phyloP scores from a whole-genome alignment of 23 tunicate species.

The Trididemnum clinides region DNA sequence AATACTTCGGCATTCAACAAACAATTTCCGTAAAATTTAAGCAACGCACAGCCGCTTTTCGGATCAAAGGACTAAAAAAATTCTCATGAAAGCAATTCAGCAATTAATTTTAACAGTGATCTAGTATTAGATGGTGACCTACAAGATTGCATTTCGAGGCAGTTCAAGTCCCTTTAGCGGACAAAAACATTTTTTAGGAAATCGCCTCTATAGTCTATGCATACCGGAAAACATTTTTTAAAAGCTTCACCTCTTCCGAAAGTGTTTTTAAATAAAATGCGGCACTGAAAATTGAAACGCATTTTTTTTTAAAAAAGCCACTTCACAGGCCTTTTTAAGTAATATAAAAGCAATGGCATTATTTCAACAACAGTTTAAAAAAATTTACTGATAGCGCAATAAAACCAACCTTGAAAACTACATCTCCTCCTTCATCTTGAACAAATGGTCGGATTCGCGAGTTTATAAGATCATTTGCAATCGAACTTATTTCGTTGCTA shows the following conservation, averaged over 20 bases:
- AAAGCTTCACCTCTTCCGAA: no score
- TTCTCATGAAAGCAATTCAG: no score
- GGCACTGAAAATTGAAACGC: not conserved
- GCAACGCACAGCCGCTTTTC: not conserved
- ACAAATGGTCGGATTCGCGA: conserved; percentile 62
- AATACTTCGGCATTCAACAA: not conserved
- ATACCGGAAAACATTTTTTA: no score
- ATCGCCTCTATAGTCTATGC: no score
- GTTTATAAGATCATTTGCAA: conserved; percentile 61
- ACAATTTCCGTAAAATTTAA: conserved; percentile 9
- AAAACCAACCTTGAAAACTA: conserved; percentile 48
- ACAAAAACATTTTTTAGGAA: no score
- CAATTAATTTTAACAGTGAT: no score
- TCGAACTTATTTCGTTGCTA: conserved; percentile 21
- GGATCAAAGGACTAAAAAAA: conserved; percentile 18
- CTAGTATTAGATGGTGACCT: no score
- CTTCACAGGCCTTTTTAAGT: no score
- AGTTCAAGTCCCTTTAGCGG: no score
- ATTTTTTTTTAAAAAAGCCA: not conserved
- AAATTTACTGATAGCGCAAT: not conserved
- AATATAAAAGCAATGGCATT: no score
- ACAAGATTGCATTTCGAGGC: no score
- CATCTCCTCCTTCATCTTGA: conserved; percentile 83
- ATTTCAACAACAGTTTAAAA: not conserved
- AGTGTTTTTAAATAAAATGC: no score